Evolutionary conservation across 2,797 vertebrate species (phyloP), one percentile per base, ranked within the genome.

Genomic region (Craterocephalus amniculus): DNA sequence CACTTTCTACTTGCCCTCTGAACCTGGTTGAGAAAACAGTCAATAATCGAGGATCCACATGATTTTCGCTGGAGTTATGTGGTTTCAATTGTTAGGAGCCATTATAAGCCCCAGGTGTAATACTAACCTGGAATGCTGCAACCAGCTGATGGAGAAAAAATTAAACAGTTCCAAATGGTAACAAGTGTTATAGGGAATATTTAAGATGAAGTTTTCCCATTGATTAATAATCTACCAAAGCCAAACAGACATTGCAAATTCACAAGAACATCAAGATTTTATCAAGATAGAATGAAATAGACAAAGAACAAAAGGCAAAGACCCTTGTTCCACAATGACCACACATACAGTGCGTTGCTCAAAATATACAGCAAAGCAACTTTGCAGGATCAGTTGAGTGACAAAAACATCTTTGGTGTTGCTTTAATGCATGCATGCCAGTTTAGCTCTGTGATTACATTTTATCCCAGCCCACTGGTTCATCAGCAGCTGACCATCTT

Each of bases 1-100:
- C 88, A 87, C 89, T 91, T 81, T 89, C 87, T 91, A 84, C 87
- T 90, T 90, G 88, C 87, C 89, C 90, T 89, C 80, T 91, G 86
- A 91, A 92, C 90, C 74, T 40, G 65, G 73, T 82, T 88, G 87
- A 85, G 89, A 89, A 90, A 90, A 88, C 81, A 88, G 88, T 92
- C 87, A 88, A 91, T 91, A 91, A 74, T 52, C 72, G 78, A 86
- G 80, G 76, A 86, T 78, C 71, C 77, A 74, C 78, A 73, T 75
- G 79, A 80, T 78, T 89, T 90, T 86, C 76, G 51, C 78, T 54
- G 7, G 61, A 84, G 81, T 86, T 88, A 81, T 86, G 79, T 80
- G 83, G 72, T 83, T 78, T 78, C 80, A 75, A 81, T 90, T 78
- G 85, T 92, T 93, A 89, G 69, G 26, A 72, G 70, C 68, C 68